Conservation (phyloP, 2,888 invertebrate species). For the Morpho deidamia region DNA sequence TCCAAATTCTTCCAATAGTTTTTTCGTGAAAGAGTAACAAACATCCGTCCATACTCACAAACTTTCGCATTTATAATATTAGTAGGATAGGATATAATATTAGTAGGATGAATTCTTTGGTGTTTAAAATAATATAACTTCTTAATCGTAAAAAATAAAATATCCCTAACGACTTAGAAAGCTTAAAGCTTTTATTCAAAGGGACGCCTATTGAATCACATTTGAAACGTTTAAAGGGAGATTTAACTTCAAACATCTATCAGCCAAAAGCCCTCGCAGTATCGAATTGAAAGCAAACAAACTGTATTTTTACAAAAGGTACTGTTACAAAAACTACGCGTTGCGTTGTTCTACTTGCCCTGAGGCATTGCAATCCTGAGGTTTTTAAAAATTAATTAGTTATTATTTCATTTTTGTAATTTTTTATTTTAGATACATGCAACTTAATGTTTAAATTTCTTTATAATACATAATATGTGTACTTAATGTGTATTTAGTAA, state of each 20-base stretch:
- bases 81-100: too few species aligned
- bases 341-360: constrained; percentile 27
- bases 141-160: background rate
- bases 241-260: constrained; percentile 72
- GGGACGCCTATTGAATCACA: constrained; percentile 66
- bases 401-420: too few species aligned
- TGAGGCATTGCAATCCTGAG: constrained; percentile 12
- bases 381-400: constrained; percentile 39
- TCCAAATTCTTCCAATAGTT: too few species aligned
- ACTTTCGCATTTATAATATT: too few species aligned
- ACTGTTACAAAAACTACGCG: constrained; percentile 56
- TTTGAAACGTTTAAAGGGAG: constrained; percentile 69
- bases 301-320: constrained; percentile 63
- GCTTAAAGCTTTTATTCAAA: constrained; percentile 48
- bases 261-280: constrained; percentile 48
- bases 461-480: too few species aligned
- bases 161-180: constrained; percentile 6
- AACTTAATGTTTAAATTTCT: too few species aligned
- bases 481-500: too few species aligned
- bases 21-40: too few species aligned
- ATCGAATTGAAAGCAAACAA: constrained; percentile 72
- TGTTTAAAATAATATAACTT: too few species aligned
- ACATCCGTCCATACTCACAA: too few species aligned
- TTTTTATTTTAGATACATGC: too few species aligned
- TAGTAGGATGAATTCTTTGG: too few species aligned